These are phyloP conservation scores for Premnoplex brunnescens DNA, from an alignment of 2,797 vertebrate genomes.

Conservation along the genomic window DNA sequence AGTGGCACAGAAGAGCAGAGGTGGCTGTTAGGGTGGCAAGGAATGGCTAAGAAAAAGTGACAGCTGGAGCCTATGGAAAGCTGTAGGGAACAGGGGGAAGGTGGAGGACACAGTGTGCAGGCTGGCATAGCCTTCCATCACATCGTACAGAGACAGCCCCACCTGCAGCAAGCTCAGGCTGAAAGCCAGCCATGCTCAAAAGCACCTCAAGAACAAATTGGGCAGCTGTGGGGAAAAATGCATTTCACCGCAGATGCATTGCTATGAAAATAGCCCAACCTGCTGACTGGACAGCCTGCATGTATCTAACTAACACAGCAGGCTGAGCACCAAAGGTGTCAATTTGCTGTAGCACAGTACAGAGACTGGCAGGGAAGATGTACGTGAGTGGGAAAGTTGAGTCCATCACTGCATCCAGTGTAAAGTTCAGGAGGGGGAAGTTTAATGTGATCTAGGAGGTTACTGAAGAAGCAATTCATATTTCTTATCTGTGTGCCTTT, in stretches of 20 bases:
- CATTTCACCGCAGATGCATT: neutral
- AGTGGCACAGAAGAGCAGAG: neutral
- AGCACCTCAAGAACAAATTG: neutral
- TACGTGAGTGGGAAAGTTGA: neutral
- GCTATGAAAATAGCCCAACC: neutral
- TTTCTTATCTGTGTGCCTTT: neutral
- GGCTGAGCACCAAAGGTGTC: neutral
- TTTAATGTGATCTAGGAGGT: neutral
- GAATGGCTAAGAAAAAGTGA: neutral
- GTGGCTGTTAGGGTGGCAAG: neutral
- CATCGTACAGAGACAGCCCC: neutral
- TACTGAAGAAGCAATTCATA: neutral
- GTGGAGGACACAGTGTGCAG: neutral
- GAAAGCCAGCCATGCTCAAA: neutral
- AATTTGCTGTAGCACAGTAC: neutral
- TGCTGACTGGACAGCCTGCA: neutral
- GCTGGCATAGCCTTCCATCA: neutral
- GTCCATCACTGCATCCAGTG: neutral
- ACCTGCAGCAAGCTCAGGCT: neutral
- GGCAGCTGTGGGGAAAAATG: slow-evolving; percentile 3
- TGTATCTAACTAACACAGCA: neutral
- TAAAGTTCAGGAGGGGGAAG: neutral
- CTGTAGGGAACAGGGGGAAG: neutral
- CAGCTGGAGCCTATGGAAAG: slow-evolving; percentile 36
- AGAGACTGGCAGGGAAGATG: accelerated